phyloP scores from a whole-genome alignment of 2,888 invertebrate species.

The Caenorhabditis sp. region DNA sequence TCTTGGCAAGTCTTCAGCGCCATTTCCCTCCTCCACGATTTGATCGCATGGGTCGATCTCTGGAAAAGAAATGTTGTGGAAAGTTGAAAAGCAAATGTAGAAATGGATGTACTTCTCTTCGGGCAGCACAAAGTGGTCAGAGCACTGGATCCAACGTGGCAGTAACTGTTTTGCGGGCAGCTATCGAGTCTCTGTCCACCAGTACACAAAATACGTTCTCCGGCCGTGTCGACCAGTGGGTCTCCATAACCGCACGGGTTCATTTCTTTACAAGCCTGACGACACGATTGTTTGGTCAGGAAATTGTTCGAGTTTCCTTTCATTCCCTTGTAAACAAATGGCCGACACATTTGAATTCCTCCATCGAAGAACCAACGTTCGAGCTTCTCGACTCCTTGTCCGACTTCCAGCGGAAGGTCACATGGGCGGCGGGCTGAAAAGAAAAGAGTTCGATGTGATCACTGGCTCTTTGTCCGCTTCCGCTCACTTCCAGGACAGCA shows the following conservation, averaged over 20 bases:
- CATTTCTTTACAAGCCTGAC: slow-evolving; percentile 71
- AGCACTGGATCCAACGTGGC: slow-evolving; percentile 74
- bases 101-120: slow-evolving; percentile 60
- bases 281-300: slow-evolving; percentile 70
- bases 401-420: slow-evolving; percentile 65
- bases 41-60: slow-evolving; percentile 70
- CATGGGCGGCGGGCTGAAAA: slow-evolving; percentile 68
- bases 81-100: no score
- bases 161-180: slow-evolving; percentile 67
- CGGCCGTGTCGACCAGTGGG: slow-evolving; percentile 68
- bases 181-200: slow-evolving; percentile 63
- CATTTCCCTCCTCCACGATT: slow-evolving; percentile 69
- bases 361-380: slow-evolving; percentile 73
- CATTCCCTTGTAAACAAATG: slow-evolving; percentile 71
- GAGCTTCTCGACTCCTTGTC: slow-evolving; percentile 68
- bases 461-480: background rate
- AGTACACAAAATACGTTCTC: slow-evolving; percentile 70
- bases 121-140: slow-evolving; percentile 76
- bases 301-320: slow-evolving; percentile 76
- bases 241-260: slow-evolving; percentile 76
- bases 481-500: slow-evolving; percentile 79
- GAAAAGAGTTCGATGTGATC: background rate
- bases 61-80: slow-evolving; percentile 38
- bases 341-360: slow-evolving; percentile 69
- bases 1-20: slow-evolving; percentile 70